Evolutionary conservation across 2,888 invertebrate genomes (phyloP), one percentile per base, ranked within the genome.

Genomic region (Lasioglossum malachurum): DNA sequence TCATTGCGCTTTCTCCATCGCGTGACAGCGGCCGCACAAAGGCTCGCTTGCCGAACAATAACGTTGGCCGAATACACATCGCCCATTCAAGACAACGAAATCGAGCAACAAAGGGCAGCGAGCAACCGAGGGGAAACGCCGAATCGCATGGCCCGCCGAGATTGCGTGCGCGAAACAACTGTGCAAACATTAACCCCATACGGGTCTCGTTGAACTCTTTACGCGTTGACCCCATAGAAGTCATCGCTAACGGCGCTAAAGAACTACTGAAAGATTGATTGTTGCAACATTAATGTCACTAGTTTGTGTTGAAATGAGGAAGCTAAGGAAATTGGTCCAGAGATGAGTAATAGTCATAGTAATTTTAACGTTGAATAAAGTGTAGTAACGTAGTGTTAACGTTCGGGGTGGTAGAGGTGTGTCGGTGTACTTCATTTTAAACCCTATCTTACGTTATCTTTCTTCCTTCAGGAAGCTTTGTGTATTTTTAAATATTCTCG

Each of bases 1-100:
- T 60, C 83, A 83, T 49, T 82, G 75, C 60, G 75, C 83, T 82
- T 75, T 82, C 67, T 76, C 69, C 46, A 46, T 67, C 77, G 77
- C 83, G 74, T 46, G 83, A 78, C 67, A 19, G 35, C 67, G 67
- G 67, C 35, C 1, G 60, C 60, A 67, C 35, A 67, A 67, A 67
- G 19, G 67, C 67, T 0, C 19, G 64, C 64, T 19, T 19, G 67
- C 19, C 1, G 67, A 35, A 67, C 67, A 67, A 67, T 67, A 67
- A 27, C 60, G 60, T n/a, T 16, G 60, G 27, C 60, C 64, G 38
- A 31, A 35, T 27, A 60, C 60, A 60, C 60, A 27, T 27, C 14
- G 27, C 27, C 60, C 60, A 60, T 60, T 27, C 27, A 60, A 60
- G 60, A 60, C 60, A 60, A 60, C 60, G 60, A 60, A 60, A 27